Conservation (phyloP, 2,888 invertebrate species). For the Trilocha varians region DNA sequence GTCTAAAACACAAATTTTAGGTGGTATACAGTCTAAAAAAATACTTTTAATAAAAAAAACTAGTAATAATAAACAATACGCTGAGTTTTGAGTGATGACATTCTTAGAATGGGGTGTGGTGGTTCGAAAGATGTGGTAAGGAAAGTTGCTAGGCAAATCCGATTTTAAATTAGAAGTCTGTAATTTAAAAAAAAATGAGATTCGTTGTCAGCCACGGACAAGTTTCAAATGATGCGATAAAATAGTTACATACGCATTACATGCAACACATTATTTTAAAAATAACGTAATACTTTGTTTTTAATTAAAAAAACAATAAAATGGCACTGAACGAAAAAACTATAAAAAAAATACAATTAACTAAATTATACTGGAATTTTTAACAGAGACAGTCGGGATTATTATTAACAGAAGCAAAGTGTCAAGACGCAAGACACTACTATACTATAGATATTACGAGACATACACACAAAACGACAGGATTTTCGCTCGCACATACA, state of each 20-base stretch:
- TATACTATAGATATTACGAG: slow-evolving; percentile 10
- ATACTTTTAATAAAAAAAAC: not conserved
- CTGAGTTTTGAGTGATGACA: not conserved
- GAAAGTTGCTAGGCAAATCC: slow-evolving; percentile 62
- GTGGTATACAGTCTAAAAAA: not conserved
- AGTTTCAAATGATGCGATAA: slow-evolving; percentile 32
- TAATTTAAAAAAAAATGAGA: slow-evolving; percentile 46
- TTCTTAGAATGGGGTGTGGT: slow-evolving; percentile 4
- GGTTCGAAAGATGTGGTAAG: slow-evolving; percentile 17
- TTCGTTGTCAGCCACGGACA: slow-evolving; percentile 51
- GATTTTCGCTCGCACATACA: slow-evolving; percentile 11
- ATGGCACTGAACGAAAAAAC: slow-evolving; percentile 66
- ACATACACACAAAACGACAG: slow-evolving; percentile 16
- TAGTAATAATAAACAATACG: not conserved
- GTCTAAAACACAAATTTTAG: slow-evolving; percentile 20
- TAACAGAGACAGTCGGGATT: too few species aligned
- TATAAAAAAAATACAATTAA: slow-evolving; percentile 6
- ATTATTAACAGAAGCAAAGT: too few species aligned
- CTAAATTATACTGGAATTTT: slow-evolving; percentile 34
- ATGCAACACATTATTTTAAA: slow-evolving; percentile 67
- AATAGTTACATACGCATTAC: slow-evolving; percentile 52
- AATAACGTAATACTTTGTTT: slow-evolving; percentile 61
- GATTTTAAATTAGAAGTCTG: slow-evolving; percentile 32
- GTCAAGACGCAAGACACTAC: slow-evolving; percentile 50
- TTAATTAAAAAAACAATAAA: slow-evolving; percentile 16